Evolutionary conservation across 2,113 vertebrate genomes (phyloP).

Genomic region (Ammodramus savannarum): DNA sequence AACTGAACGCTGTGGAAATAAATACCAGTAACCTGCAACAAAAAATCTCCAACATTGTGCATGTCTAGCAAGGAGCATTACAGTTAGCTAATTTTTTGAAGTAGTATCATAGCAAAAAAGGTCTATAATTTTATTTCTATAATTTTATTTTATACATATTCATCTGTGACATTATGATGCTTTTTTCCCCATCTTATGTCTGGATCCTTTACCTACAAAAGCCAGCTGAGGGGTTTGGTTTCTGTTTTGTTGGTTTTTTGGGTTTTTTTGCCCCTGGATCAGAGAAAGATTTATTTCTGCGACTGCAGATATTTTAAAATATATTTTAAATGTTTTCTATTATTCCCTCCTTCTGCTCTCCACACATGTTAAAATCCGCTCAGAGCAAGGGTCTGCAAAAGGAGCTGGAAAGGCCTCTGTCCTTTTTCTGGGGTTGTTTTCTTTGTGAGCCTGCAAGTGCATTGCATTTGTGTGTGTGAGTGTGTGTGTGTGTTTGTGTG

Average conservation of each 20-base stretch:
- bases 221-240: constrained; percentile 10
- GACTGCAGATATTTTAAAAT: constrained; percentile 48
- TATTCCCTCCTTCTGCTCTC: constrained; percentile 65
- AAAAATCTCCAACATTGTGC: background rate
- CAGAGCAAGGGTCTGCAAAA: constrained; percentile 29
- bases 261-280: background rate
- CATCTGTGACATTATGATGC: background rate
- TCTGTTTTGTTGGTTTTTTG: too few relatives aligned
- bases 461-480: background rate
- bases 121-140: constrained; percentile 27
- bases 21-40: constrained; percentile 48
- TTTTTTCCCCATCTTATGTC: background rate
- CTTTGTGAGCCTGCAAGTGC: constrained; percentile 63
- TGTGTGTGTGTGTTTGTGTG: background rate
- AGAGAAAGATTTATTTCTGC: background rate
- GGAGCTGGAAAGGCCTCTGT: constrained; percentile 3
- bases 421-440: constrained; percentile 62
- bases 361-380: constrained; percentile 67
- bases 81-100: constrained; percentile 9
- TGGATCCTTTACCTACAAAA: constrained; percentile 56
- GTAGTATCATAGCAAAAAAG: background rate
- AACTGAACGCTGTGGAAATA: constrained; percentile 48
- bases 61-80: constrained; percentile 42
- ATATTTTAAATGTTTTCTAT: constrained; percentile 69
- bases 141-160: constrained; percentile 33